Evolutionary conservation across 2,888 invertebrate genomes (phyloP), one percentile per base, ranked within the genome.

Genomic region (Drosophila neonasuta): DNA sequence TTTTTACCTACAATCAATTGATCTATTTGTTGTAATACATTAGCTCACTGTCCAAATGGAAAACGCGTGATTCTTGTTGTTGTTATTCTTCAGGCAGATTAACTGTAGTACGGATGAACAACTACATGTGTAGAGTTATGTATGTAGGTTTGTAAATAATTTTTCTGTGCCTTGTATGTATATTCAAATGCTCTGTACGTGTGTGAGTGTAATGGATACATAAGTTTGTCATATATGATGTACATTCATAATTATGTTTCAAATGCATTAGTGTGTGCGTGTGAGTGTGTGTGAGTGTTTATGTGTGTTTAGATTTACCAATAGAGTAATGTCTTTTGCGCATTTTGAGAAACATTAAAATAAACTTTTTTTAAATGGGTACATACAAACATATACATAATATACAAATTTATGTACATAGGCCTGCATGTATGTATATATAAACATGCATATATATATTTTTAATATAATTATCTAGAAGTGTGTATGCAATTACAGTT

Each of bases 41-140:
- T 82, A 70, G 83, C 80, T 80, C 81, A 86, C 87, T 81, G 84
- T 86, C 81, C 81, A 81, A 81, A 80, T 81, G 81, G 81, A 81
- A 81, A 81, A 81, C 81, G 81, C 86, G 81, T 81, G 81, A 81
- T 86, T 81, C 87, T 81, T 81, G 81, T 81, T 80, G 80, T 58
- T 73, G 54, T 62, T 59, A 52, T 59, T 71, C 58, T 62, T 68
- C 55, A 83, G 81, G 87, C 87, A 81, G 85, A 81, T 75, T 80
- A 71, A 77, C 68, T 72, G 64, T 84, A 75, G 75, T 67, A 75
- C 67, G 64, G 68, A 71, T 71, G 68, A 69, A 68, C 56, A 55
- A 65, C 61, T 50, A 51, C 32, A 59, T 51, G 36, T 46, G 44
- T 70, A 50, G 29, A 70, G 36, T 64, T 48, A 46, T 42, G 48